Evolutionary conservation across 2,888 invertebrate genomes (phyloP).

Genomic region (Ectobius pallidus): DNA sequence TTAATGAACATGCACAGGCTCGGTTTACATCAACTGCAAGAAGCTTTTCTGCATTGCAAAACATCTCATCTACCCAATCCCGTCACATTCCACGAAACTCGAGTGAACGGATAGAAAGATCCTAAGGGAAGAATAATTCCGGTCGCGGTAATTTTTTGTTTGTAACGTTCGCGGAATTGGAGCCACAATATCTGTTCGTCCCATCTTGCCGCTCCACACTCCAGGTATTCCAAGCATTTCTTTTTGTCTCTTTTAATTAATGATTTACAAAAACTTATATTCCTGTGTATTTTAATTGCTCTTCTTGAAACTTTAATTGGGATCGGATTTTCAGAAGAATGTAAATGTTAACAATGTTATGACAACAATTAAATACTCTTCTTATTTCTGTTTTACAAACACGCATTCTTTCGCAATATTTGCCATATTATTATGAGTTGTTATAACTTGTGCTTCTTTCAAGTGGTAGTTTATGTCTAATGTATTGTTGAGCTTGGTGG

Average conservation of each 20-base stretch:
- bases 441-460: no score
- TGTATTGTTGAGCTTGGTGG: no score
- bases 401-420: no score
- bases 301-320: conserved; percentile 1
- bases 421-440: no score
- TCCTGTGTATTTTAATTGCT: neutral
- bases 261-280: neutral
- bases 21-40: no score
- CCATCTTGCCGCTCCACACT: neutral
- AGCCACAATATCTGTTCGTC: neutral
- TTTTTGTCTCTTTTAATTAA: neutral
- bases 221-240: neutral
- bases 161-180: neutral
- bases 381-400: no score
- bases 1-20: no score
- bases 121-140: conserved; percentile 4
- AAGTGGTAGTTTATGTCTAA: no score
- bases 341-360: neutral
- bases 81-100: neutral
- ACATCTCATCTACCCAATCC: neutral
- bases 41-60: neutral
- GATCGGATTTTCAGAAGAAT: conserved; percentile 2
- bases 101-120: neutral
- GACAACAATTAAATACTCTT: neutral
- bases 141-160: neutral